Conservation (phyloP, 2,888 invertebrate genomes). For the Pseudolycoriella hygida region DNA sequence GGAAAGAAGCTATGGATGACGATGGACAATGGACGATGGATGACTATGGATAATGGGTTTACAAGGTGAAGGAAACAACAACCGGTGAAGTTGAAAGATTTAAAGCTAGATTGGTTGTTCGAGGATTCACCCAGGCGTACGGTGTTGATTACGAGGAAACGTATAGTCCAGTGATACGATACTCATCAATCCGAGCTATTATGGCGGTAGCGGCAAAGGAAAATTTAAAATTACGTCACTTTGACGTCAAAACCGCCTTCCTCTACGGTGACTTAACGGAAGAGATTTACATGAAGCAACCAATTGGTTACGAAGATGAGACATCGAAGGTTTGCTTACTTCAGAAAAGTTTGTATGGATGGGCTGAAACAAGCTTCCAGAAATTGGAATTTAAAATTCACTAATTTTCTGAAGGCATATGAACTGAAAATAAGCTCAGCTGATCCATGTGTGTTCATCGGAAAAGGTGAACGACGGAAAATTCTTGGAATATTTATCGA, state of each 20-base stretch:
- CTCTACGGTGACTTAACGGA: no score
- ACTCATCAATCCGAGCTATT: no score
- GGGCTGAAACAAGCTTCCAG: constrained; percentile 14
- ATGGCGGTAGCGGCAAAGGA: constrained; percentile 11
- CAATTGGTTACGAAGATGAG: constrained; percentile 10
- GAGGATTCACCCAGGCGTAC: constrained; percentile 12
- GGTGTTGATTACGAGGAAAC: constrained; percentile 14
- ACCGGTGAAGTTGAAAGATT: constrained; percentile 5
- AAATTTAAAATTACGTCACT: constrained; percentile 10
- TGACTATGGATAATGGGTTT: constrained; percentile 11
- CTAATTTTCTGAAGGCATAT: constrained; percentile 8
- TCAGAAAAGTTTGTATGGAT: constrained; percentile 13
- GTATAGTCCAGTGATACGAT: constrained; percentile 11
- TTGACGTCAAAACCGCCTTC: constrained; percentile 12
- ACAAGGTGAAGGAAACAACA: constrained; percentile 9
- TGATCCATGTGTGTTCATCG: constrained; percentile 10
- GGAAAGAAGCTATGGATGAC: background rate
- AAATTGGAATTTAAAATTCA: constrained; percentile 14
- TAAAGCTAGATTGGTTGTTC: no score
- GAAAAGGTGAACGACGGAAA: constrained; percentile 7
- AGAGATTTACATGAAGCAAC: constrained; percentile 12
- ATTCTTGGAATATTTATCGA: constrained; percentile 16
- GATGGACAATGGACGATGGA: background rate
- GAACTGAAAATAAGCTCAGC: constrained; percentile 12
- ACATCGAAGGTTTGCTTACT: constrained; percentile 12